Evolutionary conservation across 2,888 invertebrate genomes (phyloP).

Genomic region (Congeria kusceri): DNA sequence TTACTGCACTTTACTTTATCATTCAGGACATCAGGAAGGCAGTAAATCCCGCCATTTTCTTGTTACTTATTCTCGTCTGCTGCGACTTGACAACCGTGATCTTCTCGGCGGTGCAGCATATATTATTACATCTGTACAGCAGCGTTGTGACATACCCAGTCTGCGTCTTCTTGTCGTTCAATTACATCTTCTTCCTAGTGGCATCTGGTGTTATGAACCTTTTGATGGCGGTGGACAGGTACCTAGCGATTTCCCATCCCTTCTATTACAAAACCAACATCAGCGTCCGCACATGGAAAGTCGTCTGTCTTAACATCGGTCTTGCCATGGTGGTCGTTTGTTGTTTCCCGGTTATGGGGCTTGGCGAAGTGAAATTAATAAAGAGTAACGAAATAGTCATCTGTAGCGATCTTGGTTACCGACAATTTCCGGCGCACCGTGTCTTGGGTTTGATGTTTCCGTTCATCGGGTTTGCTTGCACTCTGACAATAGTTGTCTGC

Average conservation of each 20-base stretch:
- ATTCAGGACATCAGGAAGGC: constrained; percentile 55
- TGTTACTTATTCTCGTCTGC: constrained; percentile 36
- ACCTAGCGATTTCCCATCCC: constrained; percentile 47
- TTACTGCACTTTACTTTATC: constrained; percentile 43
- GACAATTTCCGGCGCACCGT: constrained; percentile 8
- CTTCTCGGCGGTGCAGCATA: constrained; percentile 39
- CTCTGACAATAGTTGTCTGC: constrained; percentile 29
- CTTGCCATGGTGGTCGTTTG: constrained; percentile 24
- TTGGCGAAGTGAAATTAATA: constrained; percentile 36
- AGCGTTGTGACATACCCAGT: constrained; percentile 19
- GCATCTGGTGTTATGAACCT: constrained; percentile 49
- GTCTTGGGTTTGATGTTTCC: constrained; percentile 41
- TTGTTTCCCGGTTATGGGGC: constrained; percentile 50
- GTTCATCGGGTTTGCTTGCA: constrained; percentile 31
- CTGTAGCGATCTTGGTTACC: constrained; percentile 41
- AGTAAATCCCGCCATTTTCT: constrained; percentile 49
- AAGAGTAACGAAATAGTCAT: neutral
- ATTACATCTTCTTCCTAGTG: constrained; percentile 39
- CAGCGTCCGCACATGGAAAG: constrained; percentile 42
- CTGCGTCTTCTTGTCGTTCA: constrained; percentile 43
- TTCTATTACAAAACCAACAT: constrained; percentile 53
- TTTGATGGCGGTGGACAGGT: constrained; percentile 53
- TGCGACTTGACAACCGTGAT: constrained; percentile 37
- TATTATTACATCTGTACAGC: constrained; percentile 12
- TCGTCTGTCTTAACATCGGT: constrained; percentile 34